Conservation (phyloP, 2,113 vertebrate species). For the Albula goreensis region DNA sequence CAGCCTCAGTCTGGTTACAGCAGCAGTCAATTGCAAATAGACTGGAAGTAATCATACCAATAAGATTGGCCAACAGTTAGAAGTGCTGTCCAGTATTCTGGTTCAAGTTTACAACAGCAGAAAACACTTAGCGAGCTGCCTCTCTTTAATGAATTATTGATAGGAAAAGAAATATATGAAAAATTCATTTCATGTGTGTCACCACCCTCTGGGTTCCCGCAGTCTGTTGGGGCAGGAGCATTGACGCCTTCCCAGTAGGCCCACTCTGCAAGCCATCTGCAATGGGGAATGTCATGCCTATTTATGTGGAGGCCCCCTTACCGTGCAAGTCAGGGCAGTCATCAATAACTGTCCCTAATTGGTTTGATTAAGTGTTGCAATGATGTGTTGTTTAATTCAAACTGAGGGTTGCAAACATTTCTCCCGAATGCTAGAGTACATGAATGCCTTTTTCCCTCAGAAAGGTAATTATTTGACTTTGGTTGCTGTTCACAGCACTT, state of each 20-base stretch:
- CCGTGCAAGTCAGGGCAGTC: slow-evolving; percentile 30
- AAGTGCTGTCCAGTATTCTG: not conserved
- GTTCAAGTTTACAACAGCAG: slow-evolving; percentile 35
- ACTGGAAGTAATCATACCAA: slow-evolving; percentile 5
- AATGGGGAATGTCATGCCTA: slow-evolving; percentile 25
- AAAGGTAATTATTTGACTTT: not conserved
- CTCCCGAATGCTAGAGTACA: not conserved
- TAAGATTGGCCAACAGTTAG: not conserved
- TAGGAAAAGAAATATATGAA: slow-evolving; percentile 19
- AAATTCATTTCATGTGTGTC: slow-evolving; percentile 38
- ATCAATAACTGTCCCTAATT: slow-evolving; percentile 37
- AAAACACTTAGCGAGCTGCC: slow-evolving; percentile 32
- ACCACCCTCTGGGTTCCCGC: slow-evolving; percentile 40
- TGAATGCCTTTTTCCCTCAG: not conserved
- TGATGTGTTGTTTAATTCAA: not conserved
- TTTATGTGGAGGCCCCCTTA: slow-evolving; percentile 36
- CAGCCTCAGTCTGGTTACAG: not conserved
- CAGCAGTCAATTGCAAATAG: not conserved
- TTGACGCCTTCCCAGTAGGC: slow-evolving; percentile 41
- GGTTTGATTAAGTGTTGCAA: slow-evolving; percentile 13
- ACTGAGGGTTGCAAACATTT: not conserved
- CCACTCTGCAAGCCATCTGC: slow-evolving; percentile 44
- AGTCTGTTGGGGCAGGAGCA: slow-evolving; percentile 38
- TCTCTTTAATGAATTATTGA: slow-evolving; percentile 47
- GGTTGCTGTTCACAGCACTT: not conserved